phyloP scores from a whole-genome alignment of 2,113 vertebrate species.

The Limnothrissa miodon region DNA sequence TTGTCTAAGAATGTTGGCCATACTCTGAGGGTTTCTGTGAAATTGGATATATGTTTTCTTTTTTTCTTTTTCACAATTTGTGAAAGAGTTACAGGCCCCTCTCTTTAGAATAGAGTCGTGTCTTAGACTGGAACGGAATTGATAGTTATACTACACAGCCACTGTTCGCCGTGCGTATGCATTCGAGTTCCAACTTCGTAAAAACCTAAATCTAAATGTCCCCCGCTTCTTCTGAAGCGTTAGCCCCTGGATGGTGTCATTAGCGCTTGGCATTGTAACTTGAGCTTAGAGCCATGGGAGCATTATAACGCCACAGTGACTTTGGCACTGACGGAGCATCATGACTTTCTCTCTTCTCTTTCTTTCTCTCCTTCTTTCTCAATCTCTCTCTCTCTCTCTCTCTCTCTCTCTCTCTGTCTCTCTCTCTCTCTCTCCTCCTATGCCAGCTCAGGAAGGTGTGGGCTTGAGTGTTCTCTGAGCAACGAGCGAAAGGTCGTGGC shows the following conservation, averaged over 20 bases:
- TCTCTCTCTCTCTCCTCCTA: not conserved
- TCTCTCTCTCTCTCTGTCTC: not conserved
- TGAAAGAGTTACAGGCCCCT: conserved; percentile 12
- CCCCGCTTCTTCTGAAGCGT: not conserved
- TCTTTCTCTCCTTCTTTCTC: not conserved
- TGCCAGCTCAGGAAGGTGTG: conserved; percentile 47
- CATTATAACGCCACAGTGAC: not conserved
- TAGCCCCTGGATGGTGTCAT: conserved; percentile 7
- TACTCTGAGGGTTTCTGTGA: not conserved
- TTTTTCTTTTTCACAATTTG: not conserved
- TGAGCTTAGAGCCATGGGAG: not conserved
- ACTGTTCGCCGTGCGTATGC: not conserved
- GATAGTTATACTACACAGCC: not conserved
- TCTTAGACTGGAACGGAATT: not conserved
- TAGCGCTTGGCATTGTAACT: conserved; percentile 5
- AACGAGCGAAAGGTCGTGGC: conserved; percentile 44
- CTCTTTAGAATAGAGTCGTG: not conserved
- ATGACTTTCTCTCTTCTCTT: not conserved
- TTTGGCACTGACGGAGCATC: not conserved
- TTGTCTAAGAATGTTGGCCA: conserved; percentile 27
- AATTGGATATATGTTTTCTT: conserved; percentile 17
- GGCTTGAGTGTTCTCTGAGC: conserved; percentile 25
- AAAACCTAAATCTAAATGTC: not conserved
- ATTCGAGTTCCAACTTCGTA: not conserved
- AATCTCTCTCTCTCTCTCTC: not conserved